Percentiles rank a stretch among this genome's conserved stretches.
Conservation (phyloP, 53 echinoderm and acorn worm genomes). For the Zoroaster sp. region DNA sequence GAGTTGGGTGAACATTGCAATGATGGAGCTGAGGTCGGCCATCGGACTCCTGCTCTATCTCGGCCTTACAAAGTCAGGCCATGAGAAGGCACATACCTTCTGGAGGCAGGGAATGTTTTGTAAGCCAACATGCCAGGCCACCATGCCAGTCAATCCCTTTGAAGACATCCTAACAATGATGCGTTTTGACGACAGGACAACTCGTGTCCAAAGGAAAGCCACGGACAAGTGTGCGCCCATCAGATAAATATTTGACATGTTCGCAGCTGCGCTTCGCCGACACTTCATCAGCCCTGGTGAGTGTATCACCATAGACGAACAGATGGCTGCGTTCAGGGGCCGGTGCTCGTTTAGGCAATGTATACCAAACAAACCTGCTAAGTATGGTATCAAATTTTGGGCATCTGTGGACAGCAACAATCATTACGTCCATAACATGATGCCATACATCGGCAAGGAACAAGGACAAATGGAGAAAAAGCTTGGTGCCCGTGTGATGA, state of each 20-base stretch:
- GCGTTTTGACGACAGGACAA: slow-evolving; percentile 3
- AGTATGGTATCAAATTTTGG: slow-evolving; percentile 15
- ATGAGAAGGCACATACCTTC: background rate
- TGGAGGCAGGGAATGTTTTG: background rate
- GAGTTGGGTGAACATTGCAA: background rate
- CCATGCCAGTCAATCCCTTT: slow-evolving; percentile 7
- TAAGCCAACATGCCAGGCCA: background rate
- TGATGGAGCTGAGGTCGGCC: background rate
- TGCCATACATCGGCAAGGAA: slow-evolving; percentile 8
- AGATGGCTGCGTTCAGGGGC: background rate
- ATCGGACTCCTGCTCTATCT: slow-evolving; percentile 1
- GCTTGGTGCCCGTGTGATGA: background rate
- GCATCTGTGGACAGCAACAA: background rate
- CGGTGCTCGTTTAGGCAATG: slow-evolving; percentile 9
- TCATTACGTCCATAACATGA: slow-evolving; percentile 9
- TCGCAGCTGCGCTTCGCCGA: background rate
- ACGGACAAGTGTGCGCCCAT: slow-evolving; percentile 29
- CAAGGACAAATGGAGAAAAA: background rate
- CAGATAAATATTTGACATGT: slow-evolving; percentile 22
- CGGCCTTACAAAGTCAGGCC: slow-evolving; percentile 11
- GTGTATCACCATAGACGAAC: background rate
- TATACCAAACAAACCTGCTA: slow-evolving; percentile 1
- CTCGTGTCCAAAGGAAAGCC: background rate
- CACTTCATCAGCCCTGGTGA: background rate
- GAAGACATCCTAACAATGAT: background rate